Base-by-base conservation (phyloP, 1,140 invertebrate genomes). In the Sinonovacula constricta region DNA sequence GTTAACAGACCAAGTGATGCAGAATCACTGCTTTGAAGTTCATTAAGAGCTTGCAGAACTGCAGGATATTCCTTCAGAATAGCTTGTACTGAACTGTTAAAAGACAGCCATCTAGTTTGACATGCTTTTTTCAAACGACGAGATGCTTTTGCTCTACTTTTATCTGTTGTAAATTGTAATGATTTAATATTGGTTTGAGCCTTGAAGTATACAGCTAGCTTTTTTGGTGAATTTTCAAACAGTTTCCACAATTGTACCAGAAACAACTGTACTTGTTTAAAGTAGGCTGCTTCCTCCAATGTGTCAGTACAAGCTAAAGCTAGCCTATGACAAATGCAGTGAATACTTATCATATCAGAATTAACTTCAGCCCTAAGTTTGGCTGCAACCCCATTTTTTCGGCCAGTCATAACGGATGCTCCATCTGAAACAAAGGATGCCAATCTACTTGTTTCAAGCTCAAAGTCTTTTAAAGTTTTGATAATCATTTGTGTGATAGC, bases 211-310 rank as follows among this genome's bases (percentile, higher is more conserved):
- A 24, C 62, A 14, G 63, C 78, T 62, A 75, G 57, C 54, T 36
- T 74, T 12, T 66, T 80, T 22, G 78, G 70, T 22, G 78, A 80
- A 51, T 80, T 67, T 57, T 80, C 70, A 59, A 75, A 68, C 2
- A 74, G 24, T 14, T 67, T 22, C 63, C 78, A 80, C 12, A 74
- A 56, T n/a, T 80, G 54, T 7, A 18, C 7, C 24, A 57, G 49
- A 10, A 67, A 28, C 3, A 60, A 49, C 28, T 65, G 31, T 24
- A 70, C 56, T 18, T 56, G 34, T 75, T 75, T 80, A 26, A 80
- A 63, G 26, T 68, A 74, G 10, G 15, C 54, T 1, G 75, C 36
- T 2, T 30, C 51, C 5, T 60, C 65, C 53, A 62, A 75, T 3
- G 62, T 34, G 31, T 80, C 63, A 14, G 70, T 63, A 60, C 79